These are phyloP conservation scores for Chalcosyrphus nemorum DNA, from an alignment of 2,888 invertebrate genomes.

Conservation along the genomic window DNA sequence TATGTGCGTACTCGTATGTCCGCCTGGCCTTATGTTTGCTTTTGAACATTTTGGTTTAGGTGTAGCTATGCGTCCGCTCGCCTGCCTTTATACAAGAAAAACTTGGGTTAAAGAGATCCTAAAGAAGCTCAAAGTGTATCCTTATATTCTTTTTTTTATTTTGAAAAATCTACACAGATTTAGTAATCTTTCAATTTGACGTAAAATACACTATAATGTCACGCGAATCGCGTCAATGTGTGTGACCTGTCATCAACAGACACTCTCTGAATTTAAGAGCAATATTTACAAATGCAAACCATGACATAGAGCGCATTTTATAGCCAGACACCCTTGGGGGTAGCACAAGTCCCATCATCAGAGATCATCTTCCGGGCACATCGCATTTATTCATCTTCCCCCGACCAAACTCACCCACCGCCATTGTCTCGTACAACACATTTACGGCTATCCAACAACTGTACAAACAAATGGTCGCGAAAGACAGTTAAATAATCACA, in stretches of 20 bases:
- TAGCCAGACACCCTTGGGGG: conserved; percentile 40
- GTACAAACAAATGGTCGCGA: conserved; percentile 63
- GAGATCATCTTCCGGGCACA: not conserved
- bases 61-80: too few species aligned
- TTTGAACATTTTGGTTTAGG: too few species aligned
- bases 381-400: not conserved
- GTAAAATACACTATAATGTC: not conserved
- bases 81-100: too few species aligned
- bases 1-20: too few species aligned
- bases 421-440: not conserved
- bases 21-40: too few species aligned
- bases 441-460: conserved; percentile 1
- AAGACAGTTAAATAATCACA: conserved; percentile 68
- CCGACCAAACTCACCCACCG: not conserved
- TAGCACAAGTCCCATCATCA: not conserved
- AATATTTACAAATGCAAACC: conserved; percentile 9
- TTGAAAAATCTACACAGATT: too few species aligned
- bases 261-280: not conserved
- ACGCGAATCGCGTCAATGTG: not conserved
- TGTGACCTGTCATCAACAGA: conserved; percentile 3
- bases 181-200: too few species aligned
- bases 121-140: too few species aligned
- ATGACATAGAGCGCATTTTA: not conserved
- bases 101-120: too few species aligned
- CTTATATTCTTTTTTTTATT: too few species aligned